phyloP scores from a whole-genome alignment of 2,797 vertebrate species.

The Acipenser transmontanus region DNA sequence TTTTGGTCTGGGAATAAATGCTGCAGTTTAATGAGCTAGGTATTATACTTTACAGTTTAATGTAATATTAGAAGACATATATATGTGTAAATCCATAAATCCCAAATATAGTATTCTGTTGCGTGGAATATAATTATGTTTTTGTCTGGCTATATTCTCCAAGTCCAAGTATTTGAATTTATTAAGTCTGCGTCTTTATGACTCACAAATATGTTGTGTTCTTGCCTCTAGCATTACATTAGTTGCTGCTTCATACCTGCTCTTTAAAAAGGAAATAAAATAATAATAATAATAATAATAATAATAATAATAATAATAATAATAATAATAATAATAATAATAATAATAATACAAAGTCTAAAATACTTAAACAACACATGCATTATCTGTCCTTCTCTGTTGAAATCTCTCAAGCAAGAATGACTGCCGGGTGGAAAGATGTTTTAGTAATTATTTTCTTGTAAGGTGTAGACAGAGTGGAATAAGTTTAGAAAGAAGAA shows the following conservation, averaged over 20 bases:
- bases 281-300: not conserved
- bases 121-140: too few relatives aligned
- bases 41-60: too few relatives aligned
- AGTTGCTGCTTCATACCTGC: constrained; percentile 45
- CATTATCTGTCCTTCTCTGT: constrained; percentile 43
- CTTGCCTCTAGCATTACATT: constrained; percentile 41
- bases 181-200: constrained; percentile 25
- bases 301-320: constrained; percentile 5
- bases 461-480: constrained; percentile 49
- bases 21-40: too few relatives aligned
- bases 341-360: constrained; percentile 3
- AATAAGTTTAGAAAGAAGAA: constrained; percentile 46
- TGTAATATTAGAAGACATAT: too few relatives aligned
- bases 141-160: too few relatives aligned
- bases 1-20: too few relatives aligned
- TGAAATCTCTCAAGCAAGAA: constrained; percentile 63
- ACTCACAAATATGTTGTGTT: constrained; percentile 37
- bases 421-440: constrained; percentile 60
- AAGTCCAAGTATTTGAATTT: too few relatives aligned
- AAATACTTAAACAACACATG: constrained; percentile 29
- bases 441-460: constrained; percentile 70
- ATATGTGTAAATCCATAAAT: too few relatives aligned
- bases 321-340: too few relatives aligned
- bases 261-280: constrained; percentile 49
- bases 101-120: too few relatives aligned